A percentile compares a stretch with the other conserved stretches of the same genome.
phyloP scores from a whole-genome alignment of 2,113 vertebrate genomes.

The Hippocampus comes region DNA sequence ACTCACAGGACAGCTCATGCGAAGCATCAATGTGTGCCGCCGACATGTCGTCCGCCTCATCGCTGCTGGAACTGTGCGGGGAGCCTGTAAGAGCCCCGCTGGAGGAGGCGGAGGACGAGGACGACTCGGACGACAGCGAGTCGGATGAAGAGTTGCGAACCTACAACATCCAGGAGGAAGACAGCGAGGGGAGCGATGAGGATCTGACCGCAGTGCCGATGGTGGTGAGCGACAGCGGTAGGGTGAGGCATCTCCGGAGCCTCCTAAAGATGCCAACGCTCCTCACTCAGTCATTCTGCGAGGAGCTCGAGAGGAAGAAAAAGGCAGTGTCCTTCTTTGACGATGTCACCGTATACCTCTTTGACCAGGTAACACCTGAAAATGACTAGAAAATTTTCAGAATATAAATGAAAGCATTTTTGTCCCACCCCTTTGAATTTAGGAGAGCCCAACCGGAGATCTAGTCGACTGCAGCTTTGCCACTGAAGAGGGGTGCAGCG shows the following conservation, averaged over 20 bases:
- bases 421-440: constrained; percentile 1
- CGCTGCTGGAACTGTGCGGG: constrained; percentile 61
- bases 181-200: constrained; percentile 92
- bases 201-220: constrained; percentile 80
- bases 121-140: constrained; percentile 90
- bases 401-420: too few relatives aligned
- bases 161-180: constrained; percentile 85
- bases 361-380: constrained; percentile 85
- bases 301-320: constrained; percentile 89
- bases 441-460: constrained; percentile 95
- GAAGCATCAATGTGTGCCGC: constrained; percentile 46
- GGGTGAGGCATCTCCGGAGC: constrained; percentile 82
- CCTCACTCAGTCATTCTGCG: constrained; percentile 79
- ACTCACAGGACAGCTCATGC: constrained; percentile 79
- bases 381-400: not conserved
- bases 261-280: constrained; percentile 90
- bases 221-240: constrained; percentile 88
- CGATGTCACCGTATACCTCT: constrained; percentile 96
- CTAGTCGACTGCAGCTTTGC: constrained; percentile 80
- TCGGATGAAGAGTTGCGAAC: constrained; percentile 91
- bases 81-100: constrained; percentile 66
- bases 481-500: constrained; percentile 57
- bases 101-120: constrained; percentile 81
- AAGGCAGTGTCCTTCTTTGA: constrained; percentile 97
- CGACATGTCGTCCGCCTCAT: constrained; percentile 59